Base-by-base conservation (phyloP, 2,113 vertebrate genomes). In the Paracanthobrama guichenoti region DNA sequence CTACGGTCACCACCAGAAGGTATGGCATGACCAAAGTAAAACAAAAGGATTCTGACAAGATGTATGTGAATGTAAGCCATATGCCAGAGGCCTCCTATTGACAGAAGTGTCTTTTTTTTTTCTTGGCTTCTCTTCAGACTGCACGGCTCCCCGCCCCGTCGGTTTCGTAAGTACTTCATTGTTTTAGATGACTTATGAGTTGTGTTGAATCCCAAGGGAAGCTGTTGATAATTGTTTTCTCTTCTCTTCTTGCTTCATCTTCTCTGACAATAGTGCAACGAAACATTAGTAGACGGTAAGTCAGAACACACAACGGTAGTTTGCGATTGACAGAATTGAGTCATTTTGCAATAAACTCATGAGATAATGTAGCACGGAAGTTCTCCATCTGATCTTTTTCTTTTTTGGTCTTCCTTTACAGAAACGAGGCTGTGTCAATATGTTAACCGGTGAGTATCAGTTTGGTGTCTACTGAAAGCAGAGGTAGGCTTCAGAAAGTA, bases 211-310 rank as follows among this genome's bases (percentile, higher is more conserved):
- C 48, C 16, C 48, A 18, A 9, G 2, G 11, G 16, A 31, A 75
- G 9, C 24, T 55, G 26, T 35, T 14, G 6, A 28, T 18, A 24
- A 69, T 16, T 12, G 42, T 59, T 35, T 48, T 79, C 50, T 24
- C 81, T 73, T 71, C 2, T 67, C 72, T 81, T n/a, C 48, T 20
- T 82, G 16, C 26, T 67, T 55, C 31, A 20, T 14, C 20, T 14
- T 55, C 31, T 39, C 20, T 42, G 1, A 6, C 28, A n/a, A 31
- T n/a, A 91, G 90, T 91, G 91, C 87, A 79, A 83, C 53, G 35
- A 83, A 24, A 90, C 88, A 31, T 10, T 14, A 16, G 85, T 88
- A 3, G 22, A 88, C 46, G 89, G 90, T 91, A 84, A 88, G 90
- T 87, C 66, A 44, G 35, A 60, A 10, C 26, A 44, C n/a, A 20